Percentiles rank a stretch among this genome's conserved stretches.
Conservation (phyloP, 2,113 vertebrate genomes). For the Fregata magnificens region DNA sequence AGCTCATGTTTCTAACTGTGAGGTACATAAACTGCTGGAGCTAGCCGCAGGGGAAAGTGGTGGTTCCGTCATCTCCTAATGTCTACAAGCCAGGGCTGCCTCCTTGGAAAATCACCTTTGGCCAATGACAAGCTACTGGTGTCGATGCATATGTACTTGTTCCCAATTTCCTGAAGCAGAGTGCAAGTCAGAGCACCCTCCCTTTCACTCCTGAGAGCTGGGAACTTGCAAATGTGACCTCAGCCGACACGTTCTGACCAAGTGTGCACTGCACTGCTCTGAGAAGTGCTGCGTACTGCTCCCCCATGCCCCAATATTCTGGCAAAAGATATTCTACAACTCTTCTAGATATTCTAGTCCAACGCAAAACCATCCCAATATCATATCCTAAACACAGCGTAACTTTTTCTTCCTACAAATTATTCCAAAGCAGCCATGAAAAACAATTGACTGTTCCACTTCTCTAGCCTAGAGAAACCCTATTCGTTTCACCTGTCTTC, state of each 20-base stretch:
- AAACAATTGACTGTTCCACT: neutral
- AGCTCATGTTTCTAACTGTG: neutral
- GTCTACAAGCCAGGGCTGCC: neutral
- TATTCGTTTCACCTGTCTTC: neutral
- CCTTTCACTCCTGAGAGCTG: neutral
- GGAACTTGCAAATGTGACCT: neutral
- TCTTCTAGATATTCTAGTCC: neutral
- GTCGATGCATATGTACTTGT: neutral
- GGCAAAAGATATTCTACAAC: neutral
- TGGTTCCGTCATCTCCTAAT: neutral
- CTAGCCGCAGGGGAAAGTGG: neutral
- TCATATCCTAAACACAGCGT: fast-evolving
- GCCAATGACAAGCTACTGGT: no score
- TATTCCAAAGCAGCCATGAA: neutral
- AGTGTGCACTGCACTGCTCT: neutral
- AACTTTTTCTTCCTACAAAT: neutral
- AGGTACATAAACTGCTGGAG: neutral
- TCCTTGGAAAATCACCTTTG: neutral
- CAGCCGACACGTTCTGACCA: neutral
- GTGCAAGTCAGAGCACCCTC: neutral
- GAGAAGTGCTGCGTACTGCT: neutral
- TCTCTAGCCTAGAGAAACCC: neutral
- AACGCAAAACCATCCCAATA: neutral
- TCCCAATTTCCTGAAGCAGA: neutral
- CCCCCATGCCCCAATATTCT: neutral